These are phyloP conservation scores for Holocentrus rufus DNA, from an alignment of 2,797 vertebrate genomes.

Conservation along the genomic window DNA sequence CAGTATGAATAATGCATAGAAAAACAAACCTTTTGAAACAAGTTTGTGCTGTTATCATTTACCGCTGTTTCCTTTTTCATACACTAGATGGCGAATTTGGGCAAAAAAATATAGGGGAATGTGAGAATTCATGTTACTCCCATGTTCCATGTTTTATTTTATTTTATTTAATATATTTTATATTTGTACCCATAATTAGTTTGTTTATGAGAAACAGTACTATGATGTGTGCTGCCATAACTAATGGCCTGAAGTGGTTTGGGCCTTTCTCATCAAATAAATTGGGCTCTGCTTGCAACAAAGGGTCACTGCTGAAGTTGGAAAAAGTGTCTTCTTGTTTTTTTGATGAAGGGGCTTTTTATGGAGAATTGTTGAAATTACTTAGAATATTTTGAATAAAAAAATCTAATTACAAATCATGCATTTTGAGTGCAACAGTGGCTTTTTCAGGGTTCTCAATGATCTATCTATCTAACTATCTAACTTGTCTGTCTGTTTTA, in stretches of 20 bases:
- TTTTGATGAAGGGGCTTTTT: too few relatives aligned
- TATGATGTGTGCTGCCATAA: constrained; percentile 45
- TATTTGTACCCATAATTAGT: not conserved
- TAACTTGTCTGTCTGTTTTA: not conserved
- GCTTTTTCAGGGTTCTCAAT: too few relatives aligned
- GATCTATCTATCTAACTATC: too few relatives aligned
- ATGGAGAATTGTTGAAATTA: too few relatives aligned
- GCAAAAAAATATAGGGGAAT: constrained; percentile 25
- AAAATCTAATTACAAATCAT: too few relatives aligned
- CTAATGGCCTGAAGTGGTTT: constrained; percentile 2
- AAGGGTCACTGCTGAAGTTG: too few relatives aligned
- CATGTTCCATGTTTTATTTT: too few relatives aligned
- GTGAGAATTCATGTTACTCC: constrained; percentile 21
- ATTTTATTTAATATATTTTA: constrained; percentile 19
- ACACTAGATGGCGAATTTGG: constrained; percentile 70
- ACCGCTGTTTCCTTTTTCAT: not conserved
- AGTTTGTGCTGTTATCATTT: not conserved
- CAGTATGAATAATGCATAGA: too few relatives aligned
- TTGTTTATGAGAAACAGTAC: constrained; percentile 24
- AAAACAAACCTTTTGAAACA: too few relatives aligned
- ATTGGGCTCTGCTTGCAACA: not conserved
- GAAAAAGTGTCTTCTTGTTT: too few relatives aligned
- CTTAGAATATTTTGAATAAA: too few relatives aligned
- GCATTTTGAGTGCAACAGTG: too few relatives aligned
- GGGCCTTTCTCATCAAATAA: constrained; percentile 1